Percentiles rank a stretch among this genome's conserved stretches.
phyloP scores from a whole-genome alignment of 2,888 invertebrate genomes.

The Conistra vaccinii region DNA sequence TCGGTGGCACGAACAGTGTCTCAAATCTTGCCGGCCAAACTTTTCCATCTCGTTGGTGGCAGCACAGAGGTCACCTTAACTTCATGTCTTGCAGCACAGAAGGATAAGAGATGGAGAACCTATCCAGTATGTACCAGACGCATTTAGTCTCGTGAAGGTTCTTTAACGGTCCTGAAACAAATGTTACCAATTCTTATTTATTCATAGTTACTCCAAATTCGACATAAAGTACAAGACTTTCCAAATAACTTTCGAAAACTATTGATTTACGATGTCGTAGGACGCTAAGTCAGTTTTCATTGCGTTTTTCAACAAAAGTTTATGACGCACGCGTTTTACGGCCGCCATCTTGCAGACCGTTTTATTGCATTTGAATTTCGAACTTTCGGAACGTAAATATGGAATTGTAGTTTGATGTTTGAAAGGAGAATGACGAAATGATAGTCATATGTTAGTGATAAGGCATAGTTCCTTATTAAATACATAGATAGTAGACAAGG shows the following conservation, averaged over 20 bases:
- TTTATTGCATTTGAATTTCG: constrained; percentile 58
- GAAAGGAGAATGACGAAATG: constrained; percentile 20
- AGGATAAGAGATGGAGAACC: not conserved
- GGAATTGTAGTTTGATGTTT: constrained; percentile 45
- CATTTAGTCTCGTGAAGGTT: not conserved
- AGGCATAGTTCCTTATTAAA: not conserved
- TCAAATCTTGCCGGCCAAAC: not conserved
- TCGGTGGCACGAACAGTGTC: not conserved
- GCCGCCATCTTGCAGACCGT: constrained; percentile 51
- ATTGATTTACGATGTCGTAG: constrained; percentile 62
- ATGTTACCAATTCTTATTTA: constrained; percentile 16
- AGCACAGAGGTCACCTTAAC: not conserved
- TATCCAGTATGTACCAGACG: not conserved
- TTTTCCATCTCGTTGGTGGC: not conserved
- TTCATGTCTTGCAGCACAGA: not conserved
- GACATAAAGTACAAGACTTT: constrained; percentile 28
- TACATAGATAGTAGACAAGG: not conserved
- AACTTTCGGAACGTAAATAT: constrained; percentile 54
- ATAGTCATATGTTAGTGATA: constrained; percentile 25
- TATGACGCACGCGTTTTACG: constrained; percentile 58
- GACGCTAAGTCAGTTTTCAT: constrained; percentile 63
- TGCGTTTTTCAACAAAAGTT: constrained; percentile 63
- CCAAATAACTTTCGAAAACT: constrained; percentile 50
- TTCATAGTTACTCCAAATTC: constrained; percentile 15
- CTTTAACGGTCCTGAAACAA: not conserved